phyloP scores from a whole-genome alignment of 2,888 invertebrate genomes.

The Gastrophysa polygoni region DNA sequence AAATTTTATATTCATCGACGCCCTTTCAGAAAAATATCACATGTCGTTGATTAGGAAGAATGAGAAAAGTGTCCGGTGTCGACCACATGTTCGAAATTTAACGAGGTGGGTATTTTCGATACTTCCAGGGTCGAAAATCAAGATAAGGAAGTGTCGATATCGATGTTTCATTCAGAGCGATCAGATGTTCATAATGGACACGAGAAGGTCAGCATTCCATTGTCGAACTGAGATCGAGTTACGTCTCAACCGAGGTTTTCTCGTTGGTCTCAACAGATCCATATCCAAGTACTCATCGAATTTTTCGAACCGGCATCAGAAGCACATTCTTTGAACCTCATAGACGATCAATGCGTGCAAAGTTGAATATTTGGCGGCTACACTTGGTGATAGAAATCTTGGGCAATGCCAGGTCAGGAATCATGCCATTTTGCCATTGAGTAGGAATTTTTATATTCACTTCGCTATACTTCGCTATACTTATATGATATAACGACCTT shows the following conservation, averaged over 20 bases:
- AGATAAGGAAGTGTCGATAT: neutral
- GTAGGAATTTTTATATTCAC: too few relatives aligned
- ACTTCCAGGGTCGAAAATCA: neutral
- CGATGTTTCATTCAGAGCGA: neutral
- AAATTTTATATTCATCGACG: slow-evolving; percentile 32
- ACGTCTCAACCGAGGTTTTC: neutral
- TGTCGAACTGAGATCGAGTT: neutral
- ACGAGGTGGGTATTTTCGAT: slow-evolving; percentile 8
- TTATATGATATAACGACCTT: too few relatives aligned
- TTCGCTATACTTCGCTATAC: too few relatives aligned
- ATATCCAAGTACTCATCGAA: too few relatives aligned
- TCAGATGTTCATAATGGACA: neutral
- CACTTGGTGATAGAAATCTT: too few relatives aligned
- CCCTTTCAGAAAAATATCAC: slow-evolving; percentile 31
- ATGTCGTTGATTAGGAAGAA: slow-evolving; percentile 23
- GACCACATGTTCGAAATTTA: slow-evolving; percentile 27
- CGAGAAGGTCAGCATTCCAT: neutral
- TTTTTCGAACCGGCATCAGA: too few relatives aligned
- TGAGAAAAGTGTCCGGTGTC: slow-evolving; percentile 25
- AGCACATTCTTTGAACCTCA: too few relatives aligned
- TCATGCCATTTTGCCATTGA: too few relatives aligned
- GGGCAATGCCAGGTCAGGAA: too few relatives aligned
- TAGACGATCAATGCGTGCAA: too few relatives aligned
- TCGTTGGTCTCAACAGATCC: too few relatives aligned
- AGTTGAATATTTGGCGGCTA: too few relatives aligned